Evolutionary conservation across 2,888 invertebrate genomes (phyloP), one percentile per base, ranked within the genome.

Genomic region (Dorcus parallelipipedus): DNA sequence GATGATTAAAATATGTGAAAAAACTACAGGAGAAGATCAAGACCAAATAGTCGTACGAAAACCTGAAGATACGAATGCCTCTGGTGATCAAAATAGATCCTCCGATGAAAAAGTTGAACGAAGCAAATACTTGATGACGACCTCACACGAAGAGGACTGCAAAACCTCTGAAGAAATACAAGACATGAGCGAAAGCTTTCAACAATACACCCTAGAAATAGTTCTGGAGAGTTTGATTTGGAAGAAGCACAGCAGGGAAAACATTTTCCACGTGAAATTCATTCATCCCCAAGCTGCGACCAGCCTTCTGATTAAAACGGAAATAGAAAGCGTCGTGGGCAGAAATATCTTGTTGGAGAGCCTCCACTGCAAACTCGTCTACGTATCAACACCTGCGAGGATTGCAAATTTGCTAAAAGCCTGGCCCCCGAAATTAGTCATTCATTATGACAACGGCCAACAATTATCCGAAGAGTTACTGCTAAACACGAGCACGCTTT

Each of bases 211-310:
- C 9, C 56, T 76, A 33, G 69, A 73, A n/a, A 62, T 76, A 1
- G 67, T 69, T 10, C 51, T 76, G 8, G 71, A 71, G 45, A 67
- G 63, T 45, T 60, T 76, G 14, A 55, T 61, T 3, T 72, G 73
- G 70, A 68, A 65, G 48, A 67, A 62, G 8, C 45, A 62, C 0
- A 63, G 62, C 4, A 60, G 62, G 10, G 59, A 64, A 0, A 65
- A 58, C n/a, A 68, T 66, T 52, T 63, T 73, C 38, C 64, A 67
- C 39, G 67, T 75, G 47, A 75, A 72, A 60, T 75, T 77, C 58
- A 62, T 69, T n/a, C 76, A 77, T 58, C 76, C 76, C 1, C 73
- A 70, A 61, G 72, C 73, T 2, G 63, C 69, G 2, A 70, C 70
- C 45, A 67, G 60, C 49, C 65, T 73, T 3, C 64, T 64, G 3